A percentile compares a stretch with the other conserved stretches of the same genome.
Conservation (phyloP, 2,888 invertebrate genomes). For the Dolichopus griseipennis region DNA sequence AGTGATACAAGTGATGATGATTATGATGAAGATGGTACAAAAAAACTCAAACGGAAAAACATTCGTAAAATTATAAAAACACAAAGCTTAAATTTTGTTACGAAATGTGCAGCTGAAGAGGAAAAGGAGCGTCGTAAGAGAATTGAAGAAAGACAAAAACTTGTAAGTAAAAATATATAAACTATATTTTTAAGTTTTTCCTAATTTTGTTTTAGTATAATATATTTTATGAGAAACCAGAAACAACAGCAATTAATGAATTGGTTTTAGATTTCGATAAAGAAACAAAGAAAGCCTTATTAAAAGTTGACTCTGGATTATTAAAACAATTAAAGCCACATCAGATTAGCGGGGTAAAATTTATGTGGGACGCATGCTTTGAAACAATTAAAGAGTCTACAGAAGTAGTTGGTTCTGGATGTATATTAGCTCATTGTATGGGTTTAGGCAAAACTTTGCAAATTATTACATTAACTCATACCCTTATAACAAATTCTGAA, state of each 20-base stretch:
- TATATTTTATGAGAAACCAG: constrained; percentile 63
- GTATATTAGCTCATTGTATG: constrained; percentile 96
- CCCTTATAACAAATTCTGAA: constrained; percentile 59
- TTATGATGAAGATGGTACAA: constrained; percentile 26
- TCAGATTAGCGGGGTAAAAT: constrained; percentile 81
- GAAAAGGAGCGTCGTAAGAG: constrained; percentile 84
- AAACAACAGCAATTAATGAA: constrained; percentile 57
- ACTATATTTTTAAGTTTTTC: background rate
- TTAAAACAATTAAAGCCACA: constrained; percentile 88
- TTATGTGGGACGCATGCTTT: constrained; percentile 90
- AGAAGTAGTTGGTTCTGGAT: constrained; percentile 62
- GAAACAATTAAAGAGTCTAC: constrained; percentile 70
- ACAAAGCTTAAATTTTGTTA: constrained; percentile 66
- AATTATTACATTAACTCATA: constrained; percentile 84
- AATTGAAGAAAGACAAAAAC: constrained; percentile 78
- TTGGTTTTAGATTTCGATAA: constrained; percentile 76
- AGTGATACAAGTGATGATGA: constrained; percentile 29
- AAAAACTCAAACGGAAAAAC: constrained; percentile 47
- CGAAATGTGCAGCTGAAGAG: constrained; percentile 79
- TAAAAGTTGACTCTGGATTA: constrained; percentile 69
- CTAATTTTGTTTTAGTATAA: constrained; percentile 55
- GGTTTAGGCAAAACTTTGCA: constrained; percentile 75
- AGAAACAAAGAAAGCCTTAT: constrained; percentile 68
- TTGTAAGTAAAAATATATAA: constrained; percentile 49
- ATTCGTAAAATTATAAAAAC: constrained; percentile 51